These are phyloP conservation scores for Metopolophium dirhodum DNA, from an alignment of 1,140 invertebrate genomes.

Conservation along the genomic window DNA sequence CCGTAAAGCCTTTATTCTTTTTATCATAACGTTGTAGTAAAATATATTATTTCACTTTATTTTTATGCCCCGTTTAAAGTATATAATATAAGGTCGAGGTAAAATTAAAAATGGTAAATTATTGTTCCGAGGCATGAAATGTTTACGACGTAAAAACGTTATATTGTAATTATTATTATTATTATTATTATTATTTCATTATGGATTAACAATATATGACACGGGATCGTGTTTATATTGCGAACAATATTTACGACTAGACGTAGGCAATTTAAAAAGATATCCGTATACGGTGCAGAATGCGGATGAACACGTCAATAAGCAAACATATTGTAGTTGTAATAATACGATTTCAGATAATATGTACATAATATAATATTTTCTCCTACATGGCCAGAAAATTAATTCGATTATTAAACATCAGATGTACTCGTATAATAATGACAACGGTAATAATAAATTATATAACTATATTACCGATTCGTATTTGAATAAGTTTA, in stretches of 20 bases:
- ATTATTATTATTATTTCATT: neutral
- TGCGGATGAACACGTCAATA: neutral
- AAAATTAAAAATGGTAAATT: constrained; percentile 31
- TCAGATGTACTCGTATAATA: neutral
- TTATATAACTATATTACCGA: neutral
- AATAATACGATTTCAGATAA: neutral
- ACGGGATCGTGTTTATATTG: neutral
- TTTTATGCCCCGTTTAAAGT: neutral
- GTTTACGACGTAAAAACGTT: constrained; percentile 19
- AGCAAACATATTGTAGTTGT: neutral
- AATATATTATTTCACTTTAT: neutral
- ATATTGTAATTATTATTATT: constrained; percentile 24
- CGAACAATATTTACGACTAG: neutral
- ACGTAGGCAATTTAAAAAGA: neutral
- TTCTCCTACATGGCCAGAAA: neutral
- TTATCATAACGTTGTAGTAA: neutral
- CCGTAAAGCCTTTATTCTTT: neutral
- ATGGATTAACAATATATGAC: neutral
- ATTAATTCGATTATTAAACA: constrained; percentile 32
- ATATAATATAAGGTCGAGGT: neutral
- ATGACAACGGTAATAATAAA: neutral
- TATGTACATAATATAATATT: neutral
- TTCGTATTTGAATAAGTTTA: constrained; percentile 25
- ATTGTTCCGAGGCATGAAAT: neutral
- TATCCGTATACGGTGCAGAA: neutral